Evolutionary conservation across 1,140 invertebrate species (phyloP).

Genomic region (Drosophila serrata): DNA sequence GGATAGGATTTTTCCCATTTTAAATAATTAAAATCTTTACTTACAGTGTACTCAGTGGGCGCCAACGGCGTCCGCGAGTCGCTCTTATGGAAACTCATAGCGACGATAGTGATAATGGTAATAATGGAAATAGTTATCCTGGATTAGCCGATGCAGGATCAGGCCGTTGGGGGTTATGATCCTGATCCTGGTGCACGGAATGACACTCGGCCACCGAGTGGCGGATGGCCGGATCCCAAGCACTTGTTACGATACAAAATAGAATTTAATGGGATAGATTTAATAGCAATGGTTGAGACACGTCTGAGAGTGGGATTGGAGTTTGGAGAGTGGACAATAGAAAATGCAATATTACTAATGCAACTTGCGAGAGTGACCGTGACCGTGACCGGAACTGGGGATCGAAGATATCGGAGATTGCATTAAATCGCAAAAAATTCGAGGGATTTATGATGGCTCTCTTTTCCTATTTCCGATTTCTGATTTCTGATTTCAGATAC

Average conservation of each 20-base stretch:
- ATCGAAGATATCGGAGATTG: conserved; percentile 17
- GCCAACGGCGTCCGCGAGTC: conserved; percentile 81
- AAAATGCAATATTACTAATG: conserved; percentile 83
- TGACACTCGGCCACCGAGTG: conserved; percentile 49
- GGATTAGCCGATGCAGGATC: conserved; percentile 36
- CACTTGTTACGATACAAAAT: conserved; percentile 80
- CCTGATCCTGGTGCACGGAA: conserved; percentile 48
- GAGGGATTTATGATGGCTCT: conserved; percentile 17
- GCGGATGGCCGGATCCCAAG: conserved; percentile 56
- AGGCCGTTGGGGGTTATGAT: conserved; percentile 31
- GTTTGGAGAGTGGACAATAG: conserved; percentile 48
- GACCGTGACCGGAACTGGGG: conserved; percentile 35
- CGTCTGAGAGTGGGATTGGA: conserved; percentile 18
- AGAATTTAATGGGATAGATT: conserved; percentile 69
- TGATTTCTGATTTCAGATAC: neutral
- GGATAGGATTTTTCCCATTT: too few species aligned
- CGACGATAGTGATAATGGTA: conserved; percentile 38
- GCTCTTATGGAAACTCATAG: conserved; percentile 85
- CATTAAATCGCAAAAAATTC: conserved; percentile 11
- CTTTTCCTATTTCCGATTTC: conserved; percentile 13
- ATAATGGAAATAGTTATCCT: conserved; percentile 41
- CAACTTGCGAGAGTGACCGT: conserved; percentile 66
- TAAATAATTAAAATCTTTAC: conserved; percentile 28
- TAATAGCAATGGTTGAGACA: conserved; percentile 72
- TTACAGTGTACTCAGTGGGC: conserved; percentile 82